These are phyloP conservation scores for Oreocharis arfaki DNA, from an alignment of 2,113 vertebrate genomes.

Conservation along the genomic window DNA sequence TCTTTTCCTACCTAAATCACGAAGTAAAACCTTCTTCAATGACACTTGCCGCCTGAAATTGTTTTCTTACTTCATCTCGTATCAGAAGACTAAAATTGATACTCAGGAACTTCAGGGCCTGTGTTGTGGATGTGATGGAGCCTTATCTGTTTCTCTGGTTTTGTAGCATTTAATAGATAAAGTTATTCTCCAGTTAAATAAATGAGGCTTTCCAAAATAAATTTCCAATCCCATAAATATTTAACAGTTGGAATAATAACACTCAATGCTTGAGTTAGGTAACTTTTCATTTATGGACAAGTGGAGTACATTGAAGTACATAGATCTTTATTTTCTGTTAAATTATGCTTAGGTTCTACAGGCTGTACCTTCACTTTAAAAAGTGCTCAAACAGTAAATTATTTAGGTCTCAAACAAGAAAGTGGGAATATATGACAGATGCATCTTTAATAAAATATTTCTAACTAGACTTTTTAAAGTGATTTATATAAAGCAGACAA, in stretches of 20 bases:
- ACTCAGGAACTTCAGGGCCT: not conserved
- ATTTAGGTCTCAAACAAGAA: not conserved
- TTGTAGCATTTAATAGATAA: not conserved
- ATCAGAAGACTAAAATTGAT: not conserved
- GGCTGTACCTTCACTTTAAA: not conserved
- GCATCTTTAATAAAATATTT: not conserved
- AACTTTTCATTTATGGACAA: not conserved
- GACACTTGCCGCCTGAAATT: not conserved
- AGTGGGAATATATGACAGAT: not conserved
- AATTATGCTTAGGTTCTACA: not conserved
- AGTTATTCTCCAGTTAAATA: not conserved
- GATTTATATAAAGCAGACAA: not conserved
- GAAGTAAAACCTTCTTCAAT: not conserved
- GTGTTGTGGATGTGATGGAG: not conserved
- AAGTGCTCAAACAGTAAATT: not conserved
- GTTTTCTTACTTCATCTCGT: not conserved
- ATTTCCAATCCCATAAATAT: not conserved
- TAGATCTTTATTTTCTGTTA: not conserved
- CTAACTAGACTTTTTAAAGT: not conserved
- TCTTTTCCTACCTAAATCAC: not conserved
- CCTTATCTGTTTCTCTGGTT: not conserved
- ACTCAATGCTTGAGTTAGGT: not conserved
- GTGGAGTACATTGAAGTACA: rapidly evolving
- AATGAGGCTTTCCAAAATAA: not conserved
- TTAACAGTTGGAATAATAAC: not conserved